Evolutionary conservation across 2,888 invertebrate genomes (phyloP), one percentile per base, ranked within the genome.

Genomic region (Allolobophora icterica): DNA sequence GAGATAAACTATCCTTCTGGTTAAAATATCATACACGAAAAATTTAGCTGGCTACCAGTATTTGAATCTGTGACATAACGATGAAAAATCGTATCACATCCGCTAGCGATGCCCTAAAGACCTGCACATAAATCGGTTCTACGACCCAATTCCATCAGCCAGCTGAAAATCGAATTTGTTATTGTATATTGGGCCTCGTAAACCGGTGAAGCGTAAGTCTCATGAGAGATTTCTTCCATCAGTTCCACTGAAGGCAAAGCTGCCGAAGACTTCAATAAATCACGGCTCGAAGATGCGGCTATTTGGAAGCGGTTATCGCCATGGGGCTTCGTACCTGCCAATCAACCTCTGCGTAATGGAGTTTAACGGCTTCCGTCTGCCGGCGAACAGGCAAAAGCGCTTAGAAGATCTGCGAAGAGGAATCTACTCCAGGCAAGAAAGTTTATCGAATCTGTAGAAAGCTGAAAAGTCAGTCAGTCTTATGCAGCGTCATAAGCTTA

Each of bases 131-230:
- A 71, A 71, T 71, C 71, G n/a, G 24, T 71, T n/a, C 8, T n/a
- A 8, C 30, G 11, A 30, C 71, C n/a, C 30, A 71, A n/a, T 71
- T 71, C n/a, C 30, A n/a, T 71, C 30, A 71, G 8, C 71, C 30
- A n/a, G 71, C 71, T n/a, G 71, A 71, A 71, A 71, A 71, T 71
- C 71, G 30, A n/a, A 71, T 71, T 71, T n/a, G n/a, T 71, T n/a
- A 71, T 71, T n/a, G 24, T 52, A 24, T 24, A 52, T 52, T 42
- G 42, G 42, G 13, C 24, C 52, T 24, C 52, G 52, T 71, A 71
- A 71, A 4, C n/a, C 71, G n/a, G n/a, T 71, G 30, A 17, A 71
- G 52, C 17, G 52, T 52, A 3, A 52, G 52, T 52, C 52, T 52
- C 52, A 19, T 3, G 52, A 52, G 52, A 71, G 71, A 71, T 71